Percentiles rank a stretch among this genome's conserved stretches.
phyloP scores from a whole-genome alignment of 2,113 vertebrate species.

The Takifugu bimaculatus region DNA sequence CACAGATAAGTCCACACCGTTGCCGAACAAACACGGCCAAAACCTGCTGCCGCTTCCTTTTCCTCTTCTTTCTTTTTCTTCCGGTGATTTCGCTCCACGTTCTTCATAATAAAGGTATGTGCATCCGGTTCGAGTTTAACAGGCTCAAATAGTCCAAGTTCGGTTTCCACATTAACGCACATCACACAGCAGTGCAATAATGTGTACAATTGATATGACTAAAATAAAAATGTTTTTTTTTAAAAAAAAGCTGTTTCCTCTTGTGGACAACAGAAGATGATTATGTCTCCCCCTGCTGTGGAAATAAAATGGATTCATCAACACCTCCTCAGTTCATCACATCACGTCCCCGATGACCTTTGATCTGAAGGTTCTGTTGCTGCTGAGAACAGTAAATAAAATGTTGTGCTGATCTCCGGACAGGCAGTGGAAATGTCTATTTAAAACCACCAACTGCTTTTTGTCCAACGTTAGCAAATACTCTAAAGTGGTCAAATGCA shows the following conservation, averaged over 20 bases:
- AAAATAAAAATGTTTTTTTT: too few species aligned
- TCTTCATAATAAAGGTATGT: slow-evolving; percentile 15
- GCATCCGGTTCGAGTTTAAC: too few species aligned
- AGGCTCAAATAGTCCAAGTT: too few species aligned
- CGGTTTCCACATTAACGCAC: too few species aligned
- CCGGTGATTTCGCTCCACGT: background rate
- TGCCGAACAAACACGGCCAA: too few species aligned
- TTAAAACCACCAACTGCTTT: background rate
- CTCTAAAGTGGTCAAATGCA: slow-evolving; percentile 31
- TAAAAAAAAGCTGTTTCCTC: background rate
- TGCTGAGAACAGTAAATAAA: background rate
- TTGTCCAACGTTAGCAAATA: slow-evolving; percentile 35
- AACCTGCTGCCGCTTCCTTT: background rate
- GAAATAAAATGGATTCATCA: too few species aligned
- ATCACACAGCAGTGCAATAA: too few species aligned
- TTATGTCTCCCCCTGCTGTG: too few species aligned
- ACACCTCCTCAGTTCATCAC: too few species aligned
- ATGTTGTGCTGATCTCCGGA: background rate
- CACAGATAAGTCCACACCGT: background rate
- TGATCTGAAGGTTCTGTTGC: background rate
- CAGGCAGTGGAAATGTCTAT: background rate
- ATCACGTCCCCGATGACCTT: too few species aligned
- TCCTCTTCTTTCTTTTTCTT: background rate
- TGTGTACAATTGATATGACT: too few species aligned
- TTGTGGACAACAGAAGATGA: background rate